Evolutionary conservation across 2,113 vertebrate species (phyloP).

Genomic region (Sardina pilchardus): DNA sequence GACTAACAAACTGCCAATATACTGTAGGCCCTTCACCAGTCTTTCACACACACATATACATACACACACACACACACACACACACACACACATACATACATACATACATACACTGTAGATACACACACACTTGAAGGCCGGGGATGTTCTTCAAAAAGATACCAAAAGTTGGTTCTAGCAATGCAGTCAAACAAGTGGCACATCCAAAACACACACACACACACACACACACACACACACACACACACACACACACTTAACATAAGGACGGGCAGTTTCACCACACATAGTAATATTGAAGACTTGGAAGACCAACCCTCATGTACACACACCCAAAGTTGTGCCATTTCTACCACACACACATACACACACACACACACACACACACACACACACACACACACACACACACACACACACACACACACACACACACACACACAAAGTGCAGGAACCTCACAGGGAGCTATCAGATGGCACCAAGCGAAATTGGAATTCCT

Average conservation of each 20-base stretch:
- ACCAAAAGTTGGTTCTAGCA: background rate
- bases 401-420: constrained; percentile 1
- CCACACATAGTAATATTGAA: background rate
- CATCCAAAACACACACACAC: constrained; percentile 24
- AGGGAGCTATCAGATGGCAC: constrained; percentile 53
- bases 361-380: background rate
- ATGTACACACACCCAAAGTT: background rate
- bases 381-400: background rate
- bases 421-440: background rate
- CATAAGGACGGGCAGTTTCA: background rate
- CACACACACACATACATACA: background rate
- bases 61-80: background rate
- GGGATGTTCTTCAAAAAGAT: background rate
- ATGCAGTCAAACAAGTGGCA: background rate
- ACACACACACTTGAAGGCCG: background rate
- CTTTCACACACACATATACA: background rate
- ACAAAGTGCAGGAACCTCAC: background rate
- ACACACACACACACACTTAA: background rate
- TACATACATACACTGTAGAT: too few relatives aligned
- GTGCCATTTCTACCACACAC: background rate
- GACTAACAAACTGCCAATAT: background rate
- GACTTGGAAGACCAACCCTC: background rate
- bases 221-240: constrained; percentile 22
- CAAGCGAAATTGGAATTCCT: constrained; percentile 60
- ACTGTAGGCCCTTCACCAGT: background rate